Conservation (phyloP, 2,113 vertebrate genomes). For the Boleophthalmus pectinirostris region DNA sequence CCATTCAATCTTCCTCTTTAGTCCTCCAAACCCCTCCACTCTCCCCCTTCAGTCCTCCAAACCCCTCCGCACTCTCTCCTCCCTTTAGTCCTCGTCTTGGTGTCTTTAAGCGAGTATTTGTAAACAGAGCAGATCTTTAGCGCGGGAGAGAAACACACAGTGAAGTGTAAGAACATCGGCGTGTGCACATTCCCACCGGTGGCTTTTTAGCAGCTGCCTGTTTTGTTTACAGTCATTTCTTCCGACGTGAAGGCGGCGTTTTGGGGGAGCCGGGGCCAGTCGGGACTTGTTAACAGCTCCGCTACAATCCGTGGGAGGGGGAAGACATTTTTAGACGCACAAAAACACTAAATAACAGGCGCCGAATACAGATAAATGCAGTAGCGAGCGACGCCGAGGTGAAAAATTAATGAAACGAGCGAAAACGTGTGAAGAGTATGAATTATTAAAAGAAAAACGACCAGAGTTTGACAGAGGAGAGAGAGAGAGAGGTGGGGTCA, state of each 20-base stretch:
- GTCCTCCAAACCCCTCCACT: no score
- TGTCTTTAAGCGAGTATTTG: not conserved
- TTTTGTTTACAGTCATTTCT: conserved; percentile 9
- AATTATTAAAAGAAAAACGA: conserved; percentile 31
- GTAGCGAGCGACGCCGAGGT: conserved; percentile 20
- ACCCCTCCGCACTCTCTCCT: no score
- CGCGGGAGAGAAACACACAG: not conserved
- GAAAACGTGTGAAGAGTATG: conserved; percentile 23
- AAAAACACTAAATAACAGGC: conserved; percentile 9
- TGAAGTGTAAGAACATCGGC: not conserved
- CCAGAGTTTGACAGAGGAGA: conserved; percentile 11
- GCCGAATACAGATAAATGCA: conserved; percentile 44
- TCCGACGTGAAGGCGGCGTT: not conserved
- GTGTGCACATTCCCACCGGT: not conserved
- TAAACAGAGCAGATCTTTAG: not conserved
- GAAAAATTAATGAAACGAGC: conserved; percentile 46
- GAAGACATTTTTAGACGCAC: conserved; percentile 18
- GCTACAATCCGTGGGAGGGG: conserved; percentile 18
- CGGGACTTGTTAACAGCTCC: conserved; percentile 48
- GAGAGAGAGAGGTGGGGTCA: not conserved
- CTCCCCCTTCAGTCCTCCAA: no score
- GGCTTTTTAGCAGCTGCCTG: not conserved
- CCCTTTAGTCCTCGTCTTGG: no score
- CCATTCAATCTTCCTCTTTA: no score
- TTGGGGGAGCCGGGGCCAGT: not conserved